Evolutionary conservation across 2,113 vertebrate genomes (phyloP).

Genomic region (Anoura caudifer): DNA sequence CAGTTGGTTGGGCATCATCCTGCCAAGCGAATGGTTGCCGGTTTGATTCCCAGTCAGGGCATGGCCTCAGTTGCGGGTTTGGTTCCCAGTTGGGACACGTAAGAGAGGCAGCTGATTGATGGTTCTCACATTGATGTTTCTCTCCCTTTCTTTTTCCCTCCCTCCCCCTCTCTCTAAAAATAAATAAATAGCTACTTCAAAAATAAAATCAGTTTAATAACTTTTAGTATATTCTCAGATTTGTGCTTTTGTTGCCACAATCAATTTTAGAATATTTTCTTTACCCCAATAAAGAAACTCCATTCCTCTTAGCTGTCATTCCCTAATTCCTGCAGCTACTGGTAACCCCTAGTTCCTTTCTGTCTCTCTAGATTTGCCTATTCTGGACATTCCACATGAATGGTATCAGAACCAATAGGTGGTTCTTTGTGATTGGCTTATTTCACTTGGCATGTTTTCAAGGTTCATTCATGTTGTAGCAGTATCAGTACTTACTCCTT

Average conservation of each 20-base stretch:
- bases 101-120: too few species aligned
- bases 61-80: too few species aligned
- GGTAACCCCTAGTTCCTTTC: neutral
- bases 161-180: too few species aligned
- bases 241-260: neutral
- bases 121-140: too few species aligned
- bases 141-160: too few species aligned
- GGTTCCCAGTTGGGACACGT: too few species aligned
- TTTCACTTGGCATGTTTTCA: neutral
- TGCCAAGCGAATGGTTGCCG: too few species aligned
- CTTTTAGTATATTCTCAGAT: neutral
- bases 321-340: neutral
- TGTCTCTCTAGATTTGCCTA: neutral
- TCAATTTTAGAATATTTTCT: neutral
- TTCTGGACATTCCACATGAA: neutral
- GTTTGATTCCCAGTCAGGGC: too few species aligned
- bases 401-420: neutral
- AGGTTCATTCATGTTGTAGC: neutral
- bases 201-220: neutral
- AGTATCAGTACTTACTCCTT: neutral
- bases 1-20: too few species aligned
- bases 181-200: too few species aligned
- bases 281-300: neutral
- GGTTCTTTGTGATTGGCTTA: neutral
- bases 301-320: neutral